Evolutionary conservation across 2,888 invertebrate genomes (phyloP).

Genomic region (Phortica magna): DNA sequence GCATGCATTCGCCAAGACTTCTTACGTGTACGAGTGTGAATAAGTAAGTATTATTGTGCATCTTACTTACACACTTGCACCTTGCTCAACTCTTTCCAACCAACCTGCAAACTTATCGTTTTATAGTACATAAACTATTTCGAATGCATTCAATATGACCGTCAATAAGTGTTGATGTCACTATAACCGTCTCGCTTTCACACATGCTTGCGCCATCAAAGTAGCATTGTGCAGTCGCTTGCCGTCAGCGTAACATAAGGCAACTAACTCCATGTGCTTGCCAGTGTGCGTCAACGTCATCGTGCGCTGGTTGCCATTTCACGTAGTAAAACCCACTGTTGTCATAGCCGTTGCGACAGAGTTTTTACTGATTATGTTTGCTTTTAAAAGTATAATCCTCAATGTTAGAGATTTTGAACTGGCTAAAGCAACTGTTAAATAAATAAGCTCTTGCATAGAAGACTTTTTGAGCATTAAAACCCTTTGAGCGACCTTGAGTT

Average conservation of each 20-base stretch:
- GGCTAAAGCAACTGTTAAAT: not conserved
- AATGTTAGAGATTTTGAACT: no score
- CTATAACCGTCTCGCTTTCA: not conserved
- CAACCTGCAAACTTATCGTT: not conserved
- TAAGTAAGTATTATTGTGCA: no score
- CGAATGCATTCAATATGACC: slow-evolving; percentile 13
- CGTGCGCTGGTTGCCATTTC: not conserved
- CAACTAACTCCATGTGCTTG: not conserved
- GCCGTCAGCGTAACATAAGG: not conserved
- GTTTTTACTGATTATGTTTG: not conserved
- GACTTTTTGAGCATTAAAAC: not conserved
- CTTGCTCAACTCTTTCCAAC: not conserved
- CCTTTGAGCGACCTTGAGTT: not conserved
- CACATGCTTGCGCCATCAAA: not conserved
- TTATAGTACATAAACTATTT: not conserved
- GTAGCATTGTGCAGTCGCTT: not conserved
- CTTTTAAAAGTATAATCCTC: not conserved
- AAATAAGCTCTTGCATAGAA: not conserved
- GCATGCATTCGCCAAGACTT: no score
- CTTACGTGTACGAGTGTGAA: no score
- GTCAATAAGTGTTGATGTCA: slow-evolving; percentile 18
- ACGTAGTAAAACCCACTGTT: slow-evolving; percentile 45
- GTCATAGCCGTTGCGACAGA: slow-evolving; percentile 6
- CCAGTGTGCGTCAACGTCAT: not conserved
- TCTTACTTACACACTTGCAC: not conserved